A percentile compares a stretch with the other conserved stretches of the same genome.
Evolutionary conservation across 1,140 invertebrate genomes (phyloP).

Genomic region (Brachionus manjavacas): DNA sequence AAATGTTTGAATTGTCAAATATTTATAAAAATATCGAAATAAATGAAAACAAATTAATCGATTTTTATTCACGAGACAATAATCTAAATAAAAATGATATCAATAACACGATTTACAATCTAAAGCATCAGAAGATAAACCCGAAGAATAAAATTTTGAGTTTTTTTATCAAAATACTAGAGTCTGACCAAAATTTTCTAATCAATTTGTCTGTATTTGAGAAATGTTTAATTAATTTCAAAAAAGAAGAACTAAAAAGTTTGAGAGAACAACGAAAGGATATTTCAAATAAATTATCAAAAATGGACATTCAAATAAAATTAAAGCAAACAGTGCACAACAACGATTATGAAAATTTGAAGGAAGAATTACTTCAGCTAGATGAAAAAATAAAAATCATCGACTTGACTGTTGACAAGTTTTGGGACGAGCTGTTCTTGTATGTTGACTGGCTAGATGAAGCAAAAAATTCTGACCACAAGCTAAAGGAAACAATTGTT

Average conservation of each 20-base stretch:
- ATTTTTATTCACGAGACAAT: not conserved
- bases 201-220: not conserved
- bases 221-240: not conserved
- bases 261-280: not conserved
- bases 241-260: not conserved
- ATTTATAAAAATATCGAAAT: constrained; percentile 2
- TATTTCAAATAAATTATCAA: not conserved
- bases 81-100: not conserved
- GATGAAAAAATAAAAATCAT: constrained; percentile 4
- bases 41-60: not conserved
- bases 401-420: not conserved
- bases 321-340: not conserved
- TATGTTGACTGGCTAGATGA: not conserved
- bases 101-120: not conserved
- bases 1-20: not conserved
- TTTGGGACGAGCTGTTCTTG: not conserved
- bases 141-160: not conserved
- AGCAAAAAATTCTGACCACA: not conserved
- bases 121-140: not conserved
- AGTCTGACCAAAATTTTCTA: not conserved
- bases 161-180: not conserved
- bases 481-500: not conserved
- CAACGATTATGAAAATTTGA: not conserved
- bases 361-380: not conserved
- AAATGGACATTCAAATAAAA: not conserved